Percentiles rank a stretch among this genome's conserved stretches.
Conservation (phyloP, 2,113 vertebrate species). For the Thamnophis sirtalis region DNA sequence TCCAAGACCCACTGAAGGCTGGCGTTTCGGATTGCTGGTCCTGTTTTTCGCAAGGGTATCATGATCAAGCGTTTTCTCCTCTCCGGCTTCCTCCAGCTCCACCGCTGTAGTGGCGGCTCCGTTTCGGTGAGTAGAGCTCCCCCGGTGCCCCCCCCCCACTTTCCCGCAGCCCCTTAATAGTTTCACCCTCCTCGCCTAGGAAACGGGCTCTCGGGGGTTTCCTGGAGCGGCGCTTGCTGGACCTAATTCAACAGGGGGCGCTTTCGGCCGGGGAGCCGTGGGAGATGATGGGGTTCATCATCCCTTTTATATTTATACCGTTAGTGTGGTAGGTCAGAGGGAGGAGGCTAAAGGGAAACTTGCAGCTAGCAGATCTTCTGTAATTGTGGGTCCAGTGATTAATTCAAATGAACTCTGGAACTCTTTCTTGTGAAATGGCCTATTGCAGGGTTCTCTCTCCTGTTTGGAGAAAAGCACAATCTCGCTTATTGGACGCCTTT, state of each 20-base stretch:
- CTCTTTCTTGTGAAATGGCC: not conserved
- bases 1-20: not conserved
- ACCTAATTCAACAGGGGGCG: not conserved
- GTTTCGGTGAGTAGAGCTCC: not conserved
- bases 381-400: not conserved
- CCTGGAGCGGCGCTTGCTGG: not conserved
- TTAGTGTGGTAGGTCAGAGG: not conserved
- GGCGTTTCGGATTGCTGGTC: too few species aligned
- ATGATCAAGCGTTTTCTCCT: not conserved
- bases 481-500: not conserved
- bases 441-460: not conserved
- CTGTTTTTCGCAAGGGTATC: not conserved
- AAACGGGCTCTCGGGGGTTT: not conserved
- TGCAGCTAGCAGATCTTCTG: not conserved
- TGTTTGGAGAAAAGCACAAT: not conserved
- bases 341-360: not conserved
- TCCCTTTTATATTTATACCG: not conserved
- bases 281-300: not conserved
- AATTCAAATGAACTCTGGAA: not conserved
- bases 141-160: too few species aligned
- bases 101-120: not conserved
- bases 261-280: not conserved
- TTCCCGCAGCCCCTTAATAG: not conserved
- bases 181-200: not conserved
- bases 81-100: not conserved